These are phyloP conservation scores for Drosophila buzzatii DNA, from an alignment of 2,888 invertebrate genomes.

Conservation along the genomic window DNA sequence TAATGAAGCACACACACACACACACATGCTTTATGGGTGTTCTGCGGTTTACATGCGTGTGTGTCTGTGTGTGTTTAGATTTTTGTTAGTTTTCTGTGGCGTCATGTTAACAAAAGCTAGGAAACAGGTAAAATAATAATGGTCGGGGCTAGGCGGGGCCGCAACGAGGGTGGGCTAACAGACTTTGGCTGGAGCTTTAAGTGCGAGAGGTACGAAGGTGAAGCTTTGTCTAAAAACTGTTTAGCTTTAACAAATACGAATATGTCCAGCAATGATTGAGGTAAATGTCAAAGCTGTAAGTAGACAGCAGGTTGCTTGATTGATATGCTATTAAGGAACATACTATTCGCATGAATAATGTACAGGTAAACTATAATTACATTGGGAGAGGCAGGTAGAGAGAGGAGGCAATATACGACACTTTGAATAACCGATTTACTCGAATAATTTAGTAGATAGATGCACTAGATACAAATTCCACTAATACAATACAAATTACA, in stretches of 20 bases:
- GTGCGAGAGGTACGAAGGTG: slow-evolving; percentile 22
- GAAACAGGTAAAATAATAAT: slow-evolving; percentile 40
- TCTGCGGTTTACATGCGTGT: slow-evolving; percentile 37
- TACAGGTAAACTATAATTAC: not conserved
- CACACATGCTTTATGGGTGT: slow-evolving; percentile 57
- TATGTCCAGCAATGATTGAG: slow-evolving; percentile 12
- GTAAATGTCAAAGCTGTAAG: slow-evolving; percentile 9
- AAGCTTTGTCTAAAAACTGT: slow-evolving; percentile 6
- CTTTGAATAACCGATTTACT: not conserved
- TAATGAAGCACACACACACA: slow-evolving; percentile 54
- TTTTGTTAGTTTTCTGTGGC: slow-evolving; percentile 70
- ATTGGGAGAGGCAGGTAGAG: not conserved
- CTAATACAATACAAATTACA: not conserved
- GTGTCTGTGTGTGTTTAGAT: slow-evolving; percentile 36
- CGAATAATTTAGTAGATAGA: not conserved
- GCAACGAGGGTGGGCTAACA: slow-evolving; percentile 4
- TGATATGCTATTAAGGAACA: slow-evolving; percentile 5
- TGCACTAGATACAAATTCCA: not conserved
- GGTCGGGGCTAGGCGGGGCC: not conserved
- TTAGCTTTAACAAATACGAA: slow-evolving; percentile 30
- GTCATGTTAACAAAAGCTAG: slow-evolving; percentile 74
- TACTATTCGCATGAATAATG: not conserved
- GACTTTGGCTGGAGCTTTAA: slow-evolving; percentile 39
- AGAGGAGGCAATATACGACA: not conserved
- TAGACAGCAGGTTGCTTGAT: not conserved